Evolutionary conservation across 2,113 vertebrate species (phyloP).

Genomic region (Chamaetylas fuelleborni): DNA sequence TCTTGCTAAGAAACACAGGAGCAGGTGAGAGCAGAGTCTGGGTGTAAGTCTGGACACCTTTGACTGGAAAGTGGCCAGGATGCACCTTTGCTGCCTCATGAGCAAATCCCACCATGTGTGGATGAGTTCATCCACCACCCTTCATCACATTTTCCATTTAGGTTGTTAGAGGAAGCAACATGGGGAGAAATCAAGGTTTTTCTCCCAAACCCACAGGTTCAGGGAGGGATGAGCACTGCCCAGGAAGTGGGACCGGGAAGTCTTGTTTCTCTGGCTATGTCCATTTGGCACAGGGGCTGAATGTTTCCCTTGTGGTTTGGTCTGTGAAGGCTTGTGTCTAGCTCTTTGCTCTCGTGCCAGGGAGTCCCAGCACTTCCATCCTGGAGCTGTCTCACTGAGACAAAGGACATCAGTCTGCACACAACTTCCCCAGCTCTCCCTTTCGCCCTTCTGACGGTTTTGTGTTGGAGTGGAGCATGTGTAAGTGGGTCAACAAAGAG

Average conservation of each 20-base stretch:
- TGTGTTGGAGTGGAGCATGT: conserved; percentile 9
- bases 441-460: neutral
- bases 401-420: conserved; percentile 40
- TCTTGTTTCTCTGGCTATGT: conserved; percentile 25
- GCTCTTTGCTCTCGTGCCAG: conserved; percentile 62
- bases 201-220: neutral
- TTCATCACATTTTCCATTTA: neutral
- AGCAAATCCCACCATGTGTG: rapidly evolving
- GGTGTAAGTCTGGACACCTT: neutral
- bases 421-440: neutral
- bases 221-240: neutral
- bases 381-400: conserved; percentile 43
- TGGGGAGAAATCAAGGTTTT: neutral
- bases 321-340: conserved; percentile 55
- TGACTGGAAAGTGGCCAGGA: neutral
- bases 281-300: neutral
- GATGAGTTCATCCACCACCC: neutral
- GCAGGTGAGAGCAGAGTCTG: neutral
- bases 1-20: neutral
- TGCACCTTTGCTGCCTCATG: neutral
- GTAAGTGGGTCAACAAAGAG: conserved; percentile 45
- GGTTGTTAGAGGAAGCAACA: neutral
- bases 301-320: conserved; percentile 58
- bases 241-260: neutral
- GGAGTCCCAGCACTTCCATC: conserved; percentile 44